phyloP scores from a whole-genome alignment of 2,888 invertebrate species.

The Campaea margaritaria region DNA sequence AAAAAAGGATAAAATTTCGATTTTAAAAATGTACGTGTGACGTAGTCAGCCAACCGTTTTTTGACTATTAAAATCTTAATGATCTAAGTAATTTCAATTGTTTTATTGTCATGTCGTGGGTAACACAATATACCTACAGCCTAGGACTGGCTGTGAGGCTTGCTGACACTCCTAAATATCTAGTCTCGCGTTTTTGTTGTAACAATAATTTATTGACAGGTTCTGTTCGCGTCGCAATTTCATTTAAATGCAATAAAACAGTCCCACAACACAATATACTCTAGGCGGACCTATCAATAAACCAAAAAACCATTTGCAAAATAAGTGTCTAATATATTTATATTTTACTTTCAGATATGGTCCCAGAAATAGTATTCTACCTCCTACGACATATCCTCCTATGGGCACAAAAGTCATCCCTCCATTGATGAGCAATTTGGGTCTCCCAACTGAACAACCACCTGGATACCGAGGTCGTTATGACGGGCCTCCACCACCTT shows the following conservation, averaged over 20 bases:
- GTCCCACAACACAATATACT: no score
- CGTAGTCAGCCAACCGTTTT: no score
- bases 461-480: conserved; percentile 76
- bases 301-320: no score
- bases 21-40: no score
- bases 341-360: conserved; percentile 74
- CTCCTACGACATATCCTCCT: conserved; percentile 67
- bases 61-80: no score
- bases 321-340: conserved; percentile 10
- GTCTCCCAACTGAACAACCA: conserved; percentile 63
- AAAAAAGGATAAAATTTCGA: no score
- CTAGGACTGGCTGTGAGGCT: no score
- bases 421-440: conserved; percentile 59
- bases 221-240: conserved; percentile 62
- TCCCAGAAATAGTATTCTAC: conserved; percentile 63
- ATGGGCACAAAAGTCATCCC: conserved; percentile 69
- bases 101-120: no score
- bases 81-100: no score
- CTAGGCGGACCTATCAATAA: no score
- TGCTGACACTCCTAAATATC: not conserved
- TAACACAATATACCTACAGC: no score
- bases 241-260: conserved; percentile 2
- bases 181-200: not conserved
- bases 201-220: conserved; percentile 37
- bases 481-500: conserved; percentile 70